Conservation (phyloP, 2,113 vertebrate genomes). For the Cavia porcellus region DNA sequence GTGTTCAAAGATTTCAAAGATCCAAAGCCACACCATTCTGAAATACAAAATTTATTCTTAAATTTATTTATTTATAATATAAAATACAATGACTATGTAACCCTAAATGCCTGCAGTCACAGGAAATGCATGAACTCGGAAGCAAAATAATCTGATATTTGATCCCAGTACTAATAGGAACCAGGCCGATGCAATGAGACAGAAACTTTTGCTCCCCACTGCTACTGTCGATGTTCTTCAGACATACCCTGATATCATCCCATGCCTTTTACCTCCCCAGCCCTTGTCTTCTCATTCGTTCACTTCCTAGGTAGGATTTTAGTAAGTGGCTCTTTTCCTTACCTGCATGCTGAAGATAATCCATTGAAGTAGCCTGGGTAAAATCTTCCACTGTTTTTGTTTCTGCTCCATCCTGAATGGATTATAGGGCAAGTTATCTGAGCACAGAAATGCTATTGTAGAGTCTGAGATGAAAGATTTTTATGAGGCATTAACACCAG, state of each 20-base stretch:
- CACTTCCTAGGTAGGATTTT: background rate
- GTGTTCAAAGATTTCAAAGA: background rate
- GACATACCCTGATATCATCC: background rate
- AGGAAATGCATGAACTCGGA: background rate
- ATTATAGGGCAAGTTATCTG: background rate
- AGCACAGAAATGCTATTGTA: background rate
- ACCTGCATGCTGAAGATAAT: accelerated
- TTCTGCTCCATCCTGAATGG: background rate
- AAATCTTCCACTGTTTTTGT: background rate
- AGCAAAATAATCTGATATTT: background rate
- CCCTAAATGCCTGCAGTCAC: background rate
- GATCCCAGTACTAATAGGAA: background rate
- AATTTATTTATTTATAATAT: background rate
- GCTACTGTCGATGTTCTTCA: background rate
- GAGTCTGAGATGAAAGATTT: background rate
- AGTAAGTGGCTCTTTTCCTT: background rate
- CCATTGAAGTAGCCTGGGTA: background rate
- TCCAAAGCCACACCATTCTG: background rate
- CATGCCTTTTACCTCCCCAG: background rate
- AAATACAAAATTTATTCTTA: background rate
- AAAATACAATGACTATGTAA: background rate
- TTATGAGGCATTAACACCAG: background rate
- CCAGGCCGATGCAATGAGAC: background rate
- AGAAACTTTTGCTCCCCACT: background rate
- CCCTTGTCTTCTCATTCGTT: background rate